A percentile compares a stretch with the other conserved stretches of the same genome.
Conservation (phyloP, 1,140 invertebrate species). For the Sinella curviseta region DNA sequence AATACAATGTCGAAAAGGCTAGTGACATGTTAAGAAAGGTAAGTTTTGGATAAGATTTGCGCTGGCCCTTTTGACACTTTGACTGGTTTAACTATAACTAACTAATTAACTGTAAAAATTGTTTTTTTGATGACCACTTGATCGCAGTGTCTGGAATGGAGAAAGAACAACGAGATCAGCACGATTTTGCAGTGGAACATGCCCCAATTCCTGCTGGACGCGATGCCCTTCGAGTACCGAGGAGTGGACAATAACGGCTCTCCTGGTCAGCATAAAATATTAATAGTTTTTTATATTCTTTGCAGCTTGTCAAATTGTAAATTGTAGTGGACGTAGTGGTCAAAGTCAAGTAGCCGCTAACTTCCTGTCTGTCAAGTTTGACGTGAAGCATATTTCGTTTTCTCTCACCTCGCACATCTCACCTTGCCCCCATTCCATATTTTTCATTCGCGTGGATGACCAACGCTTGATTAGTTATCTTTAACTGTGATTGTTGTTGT, state of each 20-base stretch:
- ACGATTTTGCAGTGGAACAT: conserved; percentile 8
- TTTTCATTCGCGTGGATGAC: no score
- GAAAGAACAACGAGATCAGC: conserved; percentile 28
- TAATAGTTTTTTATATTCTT: not conserved
- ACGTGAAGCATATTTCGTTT: no score
- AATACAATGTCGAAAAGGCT: conserved; percentile 18
- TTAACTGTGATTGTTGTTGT: not conserved
- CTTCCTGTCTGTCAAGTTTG: no score
- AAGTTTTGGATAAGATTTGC: not conserved
- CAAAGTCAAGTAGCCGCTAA: no score
- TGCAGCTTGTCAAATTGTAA: no score
- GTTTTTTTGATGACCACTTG: not conserved
- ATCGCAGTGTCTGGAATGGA: conserved; percentile 23
- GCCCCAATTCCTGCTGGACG: not conserved
- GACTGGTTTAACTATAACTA: not conserved
- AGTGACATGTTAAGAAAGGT: conserved; percentile 32
- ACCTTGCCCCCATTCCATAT: no score
- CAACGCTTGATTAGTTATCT: no score
- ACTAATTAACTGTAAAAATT: not conserved
- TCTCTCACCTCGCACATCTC: no score
- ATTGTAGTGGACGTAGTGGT: no score
- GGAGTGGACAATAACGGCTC: not conserved
- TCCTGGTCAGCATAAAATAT: not conserved
- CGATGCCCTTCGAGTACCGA: not conserved
- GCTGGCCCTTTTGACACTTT: not conserved